Evolutionary conservation across 1,140 invertebrate genomes (phyloP), one percentile per base, ranked within the genome.

Genomic region (Bombyx mandarina): DNA sequence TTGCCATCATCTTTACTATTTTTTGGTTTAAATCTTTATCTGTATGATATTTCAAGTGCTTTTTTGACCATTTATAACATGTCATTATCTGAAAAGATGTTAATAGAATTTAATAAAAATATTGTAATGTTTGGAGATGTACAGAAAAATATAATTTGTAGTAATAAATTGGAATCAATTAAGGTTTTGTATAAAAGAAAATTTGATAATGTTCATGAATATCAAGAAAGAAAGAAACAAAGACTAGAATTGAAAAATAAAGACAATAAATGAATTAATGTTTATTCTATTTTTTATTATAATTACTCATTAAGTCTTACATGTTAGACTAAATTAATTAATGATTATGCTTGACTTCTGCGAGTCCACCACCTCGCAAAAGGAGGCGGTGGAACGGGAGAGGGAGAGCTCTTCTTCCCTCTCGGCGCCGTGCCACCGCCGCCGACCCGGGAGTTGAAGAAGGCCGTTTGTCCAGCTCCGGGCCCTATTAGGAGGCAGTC

Each of bases 161-260:
- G 8, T 18, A 56, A 35, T 54, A 62, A 61, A n/a, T 62, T 77
- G 47, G 81, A 89, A 50, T 73, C 86, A 62, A 83, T 93, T 58
- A 91, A 91, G 58, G 74, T 91, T 58, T 89, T 94, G 61, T 94
- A 93, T 69, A 94, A 94, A 82, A 91, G 92, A 69, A 93, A 92
- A 67, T 94, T 90, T 88, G 93, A 94, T 74, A 94, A 94, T 89
- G 89, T 93, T 22, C 91, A 92, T 75, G 93, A 94, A 71, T 94
- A 94, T 82, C 88, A 93, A 71, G 91, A 93, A 79, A 90, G 91
- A 64, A 95, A 95, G 78, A 93, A 92, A 61, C 73, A 78, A 62
- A 75, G 87, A 67, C 57, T 79, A 75, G 87, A 67, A 55, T 79
- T 69, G 67, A 78, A 62, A 69, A 86, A 73, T 61, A 53, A 48